Evolutionary conservation across 2,797 vertebrate genomes (phyloP).

Genomic region (Crenuchus spilurus): DNA sequence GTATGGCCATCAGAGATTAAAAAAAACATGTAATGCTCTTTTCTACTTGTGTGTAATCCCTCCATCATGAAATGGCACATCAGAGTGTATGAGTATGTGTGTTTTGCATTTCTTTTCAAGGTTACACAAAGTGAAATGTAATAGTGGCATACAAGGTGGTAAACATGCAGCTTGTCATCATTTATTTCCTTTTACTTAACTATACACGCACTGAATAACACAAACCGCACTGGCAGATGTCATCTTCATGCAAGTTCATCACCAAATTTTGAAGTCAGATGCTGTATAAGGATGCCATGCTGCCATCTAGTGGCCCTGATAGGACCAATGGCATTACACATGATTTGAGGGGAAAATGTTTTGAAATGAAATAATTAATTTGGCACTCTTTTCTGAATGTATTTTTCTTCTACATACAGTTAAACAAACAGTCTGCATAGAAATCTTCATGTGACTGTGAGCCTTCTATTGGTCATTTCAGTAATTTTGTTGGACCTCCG

Average conservation of each 20-base stretch:
- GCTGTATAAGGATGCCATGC: conserved; percentile 21
- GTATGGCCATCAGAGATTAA: conserved; percentile 1
- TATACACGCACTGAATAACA: neutral
- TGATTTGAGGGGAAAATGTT: neutral
- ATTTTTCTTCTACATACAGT: neutral
- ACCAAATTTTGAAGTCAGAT: neutral
- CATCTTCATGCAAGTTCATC: conserved; percentile 2
- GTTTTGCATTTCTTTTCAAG: conserved; percentile 20
- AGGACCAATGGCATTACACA: neutral
- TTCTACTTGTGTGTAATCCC: conserved; percentile 7
- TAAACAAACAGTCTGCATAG: neutral
- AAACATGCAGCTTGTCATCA: neutral
- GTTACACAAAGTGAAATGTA: neutral
- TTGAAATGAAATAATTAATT: neutral
- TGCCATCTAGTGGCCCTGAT: conserved; percentile 38
- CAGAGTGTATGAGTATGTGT: neutral
- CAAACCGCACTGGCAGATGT: neutral
- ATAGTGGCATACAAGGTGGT: neutral
- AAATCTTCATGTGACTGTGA: neutral
- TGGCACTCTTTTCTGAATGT: neutral
- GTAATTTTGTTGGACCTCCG: neutral
- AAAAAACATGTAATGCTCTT: neutral
- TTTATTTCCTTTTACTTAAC: neutral
- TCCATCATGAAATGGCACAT: neutral
- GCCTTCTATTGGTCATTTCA: neutral